Evolutionary conservation across 2,113 vertebrate genomes (phyloP).

Genomic region (Falco punctatus): DNA sequence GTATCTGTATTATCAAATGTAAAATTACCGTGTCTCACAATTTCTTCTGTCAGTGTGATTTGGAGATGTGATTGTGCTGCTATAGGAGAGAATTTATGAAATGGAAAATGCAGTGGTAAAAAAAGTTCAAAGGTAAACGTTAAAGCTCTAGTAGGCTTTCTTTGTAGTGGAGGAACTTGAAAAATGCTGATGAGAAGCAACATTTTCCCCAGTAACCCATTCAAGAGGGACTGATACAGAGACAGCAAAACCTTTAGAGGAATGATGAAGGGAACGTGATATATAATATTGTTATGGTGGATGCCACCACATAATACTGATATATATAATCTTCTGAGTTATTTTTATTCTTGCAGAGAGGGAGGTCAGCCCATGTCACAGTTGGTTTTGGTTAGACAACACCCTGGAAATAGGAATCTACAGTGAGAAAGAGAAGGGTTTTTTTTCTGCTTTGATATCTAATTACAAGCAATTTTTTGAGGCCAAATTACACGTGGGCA

Average conservation of each 20-base stretch:
- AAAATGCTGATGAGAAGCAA: background rate
- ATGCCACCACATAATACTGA: background rate
- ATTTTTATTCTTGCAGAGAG: conserved; percentile 6
- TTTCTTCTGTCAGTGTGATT: background rate
- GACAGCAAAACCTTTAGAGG: background rate
- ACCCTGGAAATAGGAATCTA: background rate
- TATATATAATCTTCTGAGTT: background rate
- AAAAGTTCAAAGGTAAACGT: background rate
- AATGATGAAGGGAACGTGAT: background rate
- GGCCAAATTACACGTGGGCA: background rate
- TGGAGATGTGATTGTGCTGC: background rate
- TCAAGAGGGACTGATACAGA: background rate
- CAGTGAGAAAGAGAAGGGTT: background rate
- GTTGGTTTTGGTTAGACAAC: conserved; percentile 4
- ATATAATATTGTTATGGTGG: background rate
- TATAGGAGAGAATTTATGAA: background rate
- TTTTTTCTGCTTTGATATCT: background rate
- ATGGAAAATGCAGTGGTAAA: background rate
- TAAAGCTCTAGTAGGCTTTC: background rate
- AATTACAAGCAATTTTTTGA: conserved; percentile 1
- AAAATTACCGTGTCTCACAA: background rate
- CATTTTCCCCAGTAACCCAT: background rate
- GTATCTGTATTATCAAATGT: background rate
- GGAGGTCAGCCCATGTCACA: background rate
- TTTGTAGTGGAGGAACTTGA: background rate